Conservation (phyloP, 2,888 invertebrate species). For the Epinotia bilunana region DNA sequence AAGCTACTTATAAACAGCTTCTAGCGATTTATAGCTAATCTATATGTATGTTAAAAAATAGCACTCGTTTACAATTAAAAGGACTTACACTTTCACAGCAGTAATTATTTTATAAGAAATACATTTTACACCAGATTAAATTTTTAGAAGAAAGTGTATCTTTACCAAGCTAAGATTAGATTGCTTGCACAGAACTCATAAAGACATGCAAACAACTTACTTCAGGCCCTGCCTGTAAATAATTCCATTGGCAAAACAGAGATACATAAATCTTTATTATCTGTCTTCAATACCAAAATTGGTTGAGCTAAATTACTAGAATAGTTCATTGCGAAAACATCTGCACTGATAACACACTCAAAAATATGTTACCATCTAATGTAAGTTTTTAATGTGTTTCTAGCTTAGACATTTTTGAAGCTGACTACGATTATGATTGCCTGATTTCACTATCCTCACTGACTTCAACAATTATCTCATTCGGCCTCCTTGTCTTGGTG, state of each 20-base stretch:
- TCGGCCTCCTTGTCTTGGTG: slow-evolving; percentile 82
- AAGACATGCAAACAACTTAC: not conserved
- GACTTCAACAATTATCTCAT: slow-evolving; percentile 48
- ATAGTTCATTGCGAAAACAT: not conserved
- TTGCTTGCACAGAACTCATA: not conserved
- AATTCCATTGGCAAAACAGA: not conserved
- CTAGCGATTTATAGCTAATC: slow-evolving; percentile 1
- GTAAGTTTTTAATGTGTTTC: not conserved
- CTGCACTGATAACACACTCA: not conserved
- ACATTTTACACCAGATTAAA: not conserved
- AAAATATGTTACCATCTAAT: not conserved
- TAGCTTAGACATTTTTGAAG: not conserved
- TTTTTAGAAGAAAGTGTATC: not conserved
- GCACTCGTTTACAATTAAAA: not conserved
- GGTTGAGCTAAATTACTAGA: not conserved
- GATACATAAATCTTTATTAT: not conserved
- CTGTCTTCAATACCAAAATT: not conserved
- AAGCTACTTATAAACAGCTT: not conserved
- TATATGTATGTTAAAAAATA: not conserved
- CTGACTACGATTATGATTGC: not conserved
- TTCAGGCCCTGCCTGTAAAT: slow-evolving; percentile 5
- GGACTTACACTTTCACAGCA: not conserved
- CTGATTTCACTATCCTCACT: slow-evolving; percentile 26
- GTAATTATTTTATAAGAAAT: not conserved
- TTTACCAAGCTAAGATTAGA: not conserved